Evolutionary conservation across 2,888 invertebrate genomes (phyloP), one percentile per base, ranked within the genome.

Genomic region (Megaustenia siamemsis): DNA sequence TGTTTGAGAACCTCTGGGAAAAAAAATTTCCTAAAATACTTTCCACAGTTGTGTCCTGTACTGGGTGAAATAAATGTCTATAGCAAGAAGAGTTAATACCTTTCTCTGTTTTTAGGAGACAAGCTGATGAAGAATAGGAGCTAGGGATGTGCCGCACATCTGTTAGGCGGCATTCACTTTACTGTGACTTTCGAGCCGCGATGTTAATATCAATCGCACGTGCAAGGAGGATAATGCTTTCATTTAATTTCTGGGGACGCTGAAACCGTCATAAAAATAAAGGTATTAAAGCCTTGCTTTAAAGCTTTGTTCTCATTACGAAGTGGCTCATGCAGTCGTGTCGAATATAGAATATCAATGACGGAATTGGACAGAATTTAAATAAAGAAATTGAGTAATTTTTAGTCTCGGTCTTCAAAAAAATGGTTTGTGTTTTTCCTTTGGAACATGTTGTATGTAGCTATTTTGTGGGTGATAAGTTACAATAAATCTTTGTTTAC

Each of bases 41-140:
- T n/a, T n/a, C n/a, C n/a, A n/a, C n/a, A n/a, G n/a, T n/a, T n/a
- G n/a, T n/a, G n/a, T n/a, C n/a, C n/a, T n/a, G n/a, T n/a, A n/a
- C n/a, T n/a, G n/a, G n/a, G n/a, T n/a, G n/a, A 82, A 43, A 32
- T n/a, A 68, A 1, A 77, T 49, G 53, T 49, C 73, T 63, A 82
- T 21, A 82, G 53, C 68, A 38, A 68, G 60, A 73, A 38, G 43
- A 49, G 43, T 45, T 38, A n/a, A 82, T 28, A 45, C n/a, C 53
- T 28, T 49, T 28, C 38, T 38, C 45, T 32, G 75, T 5, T n/a
- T 43, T 10, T 68, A 53, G 49, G 5, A 21, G 43, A 66, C 32
- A 82, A 28, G 69, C 12, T 69, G 69, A 78, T 32, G 49, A 49
- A 35, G 45, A 28, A 43, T 18, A 43, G 49, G n/a, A 73, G n/a